phyloP scores from a whole-genome alignment of 2,797 vertebrate genomes.

The Phalanger gymnotis region DNA sequence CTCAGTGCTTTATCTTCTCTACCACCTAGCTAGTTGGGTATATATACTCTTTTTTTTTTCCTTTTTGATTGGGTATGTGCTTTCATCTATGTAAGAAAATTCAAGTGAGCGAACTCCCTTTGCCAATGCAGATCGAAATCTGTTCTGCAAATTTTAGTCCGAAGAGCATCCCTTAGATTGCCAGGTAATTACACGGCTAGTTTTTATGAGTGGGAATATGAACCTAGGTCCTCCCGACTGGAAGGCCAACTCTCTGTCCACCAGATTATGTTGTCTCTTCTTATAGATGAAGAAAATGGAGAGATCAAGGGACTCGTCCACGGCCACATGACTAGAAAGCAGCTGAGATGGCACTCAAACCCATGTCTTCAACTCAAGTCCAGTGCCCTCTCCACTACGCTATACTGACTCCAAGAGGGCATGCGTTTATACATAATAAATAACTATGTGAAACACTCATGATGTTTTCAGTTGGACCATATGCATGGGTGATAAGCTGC shows the following conservation, averaged over 20 bases:
- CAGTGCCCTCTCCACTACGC: neutral
- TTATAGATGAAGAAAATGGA: neutral
- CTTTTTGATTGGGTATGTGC: neutral
- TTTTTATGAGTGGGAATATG: neutral
- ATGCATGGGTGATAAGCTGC: neutral
- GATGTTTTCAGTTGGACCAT: neutral
- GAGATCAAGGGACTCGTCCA: neutral
- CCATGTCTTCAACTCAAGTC: neutral
- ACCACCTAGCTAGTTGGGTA: neutral
- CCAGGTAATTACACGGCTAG: neutral
- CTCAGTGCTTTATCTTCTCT: neutral
- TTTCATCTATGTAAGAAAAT: neutral
- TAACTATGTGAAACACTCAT: neutral
- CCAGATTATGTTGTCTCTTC: neutral
- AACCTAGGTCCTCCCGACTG: neutral
- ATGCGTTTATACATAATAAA: neutral
- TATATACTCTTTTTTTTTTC: neutral
- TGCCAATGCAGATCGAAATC: neutral
- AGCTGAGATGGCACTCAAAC: neutral
- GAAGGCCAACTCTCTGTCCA: neutral
- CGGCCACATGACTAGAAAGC: neutral
- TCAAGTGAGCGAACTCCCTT: neutral
- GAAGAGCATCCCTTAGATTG: neutral
- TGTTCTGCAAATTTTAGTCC: neutral
- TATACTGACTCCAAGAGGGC: neutral